These are phyloP conservation scores for Pontoporia blainvillei DNA, from an alignment of 2,113 vertebrate genomes.

Conservation along the genomic window DNA sequence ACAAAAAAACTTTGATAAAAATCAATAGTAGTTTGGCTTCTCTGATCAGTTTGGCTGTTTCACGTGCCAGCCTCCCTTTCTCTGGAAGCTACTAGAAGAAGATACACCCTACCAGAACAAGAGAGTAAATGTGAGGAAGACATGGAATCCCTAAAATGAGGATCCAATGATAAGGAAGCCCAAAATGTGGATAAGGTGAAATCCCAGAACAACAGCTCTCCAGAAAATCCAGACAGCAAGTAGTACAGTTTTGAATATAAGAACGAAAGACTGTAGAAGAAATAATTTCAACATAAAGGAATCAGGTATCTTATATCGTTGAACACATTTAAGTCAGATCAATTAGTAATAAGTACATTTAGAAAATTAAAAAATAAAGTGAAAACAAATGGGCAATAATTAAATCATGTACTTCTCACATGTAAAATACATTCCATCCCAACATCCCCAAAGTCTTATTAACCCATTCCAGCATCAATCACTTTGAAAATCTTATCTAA, in stretches of 20 bases:
- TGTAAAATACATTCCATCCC: neutral
- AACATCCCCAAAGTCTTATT: neutral
- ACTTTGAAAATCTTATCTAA: neutral
- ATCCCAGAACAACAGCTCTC: neutral
- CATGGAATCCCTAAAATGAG: neutral
- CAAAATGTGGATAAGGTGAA: neutral
- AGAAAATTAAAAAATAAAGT: neutral
- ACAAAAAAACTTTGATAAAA: neutral
- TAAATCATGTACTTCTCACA: neutral
- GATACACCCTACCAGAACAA: neutral
- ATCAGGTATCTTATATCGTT: neutral
- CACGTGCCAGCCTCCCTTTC: neutral
- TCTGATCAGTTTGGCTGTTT: neutral
- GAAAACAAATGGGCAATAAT: neutral
- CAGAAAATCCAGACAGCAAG: neutral
- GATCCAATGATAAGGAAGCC: neutral
- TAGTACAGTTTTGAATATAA: neutral
- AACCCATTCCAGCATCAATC: neutral
- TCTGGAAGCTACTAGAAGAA: neutral
- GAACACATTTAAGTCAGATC: neutral
- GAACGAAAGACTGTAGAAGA: neutral
- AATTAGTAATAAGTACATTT: neutral
- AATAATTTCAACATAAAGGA: neutral
- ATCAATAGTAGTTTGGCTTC: neutral
- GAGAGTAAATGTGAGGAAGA: neutral